Evolutionary conservation across 2,113 vertebrate species (phyloP), one percentile per base, ranked within the genome.

Genomic region (Diadophis punctatus): DNA sequence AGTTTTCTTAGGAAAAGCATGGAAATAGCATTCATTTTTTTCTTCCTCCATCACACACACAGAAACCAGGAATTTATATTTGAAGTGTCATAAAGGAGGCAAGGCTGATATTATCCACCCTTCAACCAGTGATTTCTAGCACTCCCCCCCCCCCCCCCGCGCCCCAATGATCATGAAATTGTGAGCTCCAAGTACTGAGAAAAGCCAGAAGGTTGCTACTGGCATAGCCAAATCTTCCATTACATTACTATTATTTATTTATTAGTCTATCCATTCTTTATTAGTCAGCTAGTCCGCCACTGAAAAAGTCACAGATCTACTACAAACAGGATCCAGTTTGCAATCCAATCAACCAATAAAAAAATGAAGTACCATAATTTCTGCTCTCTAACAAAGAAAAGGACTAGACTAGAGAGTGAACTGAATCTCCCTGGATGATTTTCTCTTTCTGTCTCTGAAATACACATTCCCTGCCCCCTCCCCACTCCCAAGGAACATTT

Each of bases 131-230:
- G 74, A 80, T 80, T 43, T 80, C 74, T 39, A 22, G 63, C 25
- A 34, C 14, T 16, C 4, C 4, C 1, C 3, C 0, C 68, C 6
- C 6, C 16, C 5, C 46, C 5, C 46, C n/a, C n/a, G n/a, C n/a
- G n/a, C n/a, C n/a, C 34, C n/a, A 18, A 34, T 20, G 18, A 39
- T 39, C 68, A 20, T 80, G n/a, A 80, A 39, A 1, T 7, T 39
- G 68, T 0, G 3, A 80, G 8, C 16, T 39, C 18, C 18, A 80
- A 18, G 34, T 43, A 80, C 8, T 80, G 74, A 43, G 8, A 80
- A 80, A 80, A 80, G 18, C 16, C 8, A 43, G 74, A 39, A 80
- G 18, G 18, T 22, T 80, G n/a, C 63, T 80, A 43, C 34, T 22
- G 16, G 34, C 74, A 39, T 43, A 39, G 34, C 34, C 74, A 80